Base-by-base conservation (phyloP, 2,797 vertebrate genomes). In the Melanotaenia boesemani region DNA sequence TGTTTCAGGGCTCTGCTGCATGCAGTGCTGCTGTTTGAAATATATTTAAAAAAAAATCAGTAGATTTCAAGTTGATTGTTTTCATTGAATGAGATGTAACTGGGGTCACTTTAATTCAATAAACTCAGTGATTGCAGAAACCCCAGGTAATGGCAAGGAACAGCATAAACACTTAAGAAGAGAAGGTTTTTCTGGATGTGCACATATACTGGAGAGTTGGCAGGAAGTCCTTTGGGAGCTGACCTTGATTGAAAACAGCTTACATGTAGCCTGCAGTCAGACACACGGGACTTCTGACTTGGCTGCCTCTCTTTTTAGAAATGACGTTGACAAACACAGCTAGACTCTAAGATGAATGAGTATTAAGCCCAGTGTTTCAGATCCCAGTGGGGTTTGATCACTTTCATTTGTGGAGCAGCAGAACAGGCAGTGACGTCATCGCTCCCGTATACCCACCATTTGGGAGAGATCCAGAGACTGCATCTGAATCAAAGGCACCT, bases 191-290 rank as follows among this genome's bases (percentile, higher is more conserved):
- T 74, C 82, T 88, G 28, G 28, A 30, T 82, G 69, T 77, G 62
- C 68, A 28, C 67, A 46, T 7, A 54, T 81, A 73, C 70, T 56
- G 44, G 59, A 56, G 73, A 77, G 74, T 41, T 41, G 39, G 54
- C 74, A 56, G 80, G 54, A 77, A 68, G 70, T 68, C 63, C 24
- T 82, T 67, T 79, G 70, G 77, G 80, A 88, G 56, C 13, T 3
- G 60, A 65, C 50, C 68, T 69, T 85, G 83, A 91, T 85, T 82
- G 74, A 79, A 89, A 92, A 80, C 88, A 87, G 61, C 72, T 82
- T 4, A 54, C 54, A 81, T 60, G 72, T 22, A 86, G 76, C 60
- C 61, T 78, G 62, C 60, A 32, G 67, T 77, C 75, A 28, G 59
- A 80, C 67, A 48, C 67, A 13, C 7, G 8, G 10, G 56, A 65